Percentiles rank a stretch among this genome's conserved stretches.
These are phyloP conservation scores for Apis laboriosa DNA, from an alignment of 1,140 invertebrate genomes.

Conservation along the genomic window DNA sequence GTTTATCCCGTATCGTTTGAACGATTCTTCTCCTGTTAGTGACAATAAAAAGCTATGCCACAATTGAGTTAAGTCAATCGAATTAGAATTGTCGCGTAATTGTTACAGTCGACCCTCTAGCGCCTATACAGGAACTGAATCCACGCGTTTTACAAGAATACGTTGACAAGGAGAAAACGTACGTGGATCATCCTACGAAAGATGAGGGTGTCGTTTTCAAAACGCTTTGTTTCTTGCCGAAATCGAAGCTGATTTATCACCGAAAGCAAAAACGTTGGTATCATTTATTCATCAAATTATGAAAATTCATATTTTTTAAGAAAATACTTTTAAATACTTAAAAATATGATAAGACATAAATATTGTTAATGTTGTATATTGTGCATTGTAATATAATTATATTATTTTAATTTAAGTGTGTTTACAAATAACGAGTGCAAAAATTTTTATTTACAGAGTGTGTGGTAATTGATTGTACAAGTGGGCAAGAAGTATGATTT, in stretches of 20 bases:
- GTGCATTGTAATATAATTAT: no score
- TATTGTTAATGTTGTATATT: no score
- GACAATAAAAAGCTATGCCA: not conserved
- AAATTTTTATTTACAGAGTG: not conserved
- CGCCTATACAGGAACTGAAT: constrained; percentile 8
- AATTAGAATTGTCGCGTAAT: constrained; percentile 30
- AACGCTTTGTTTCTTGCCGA: not conserved
- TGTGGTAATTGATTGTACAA: no score
- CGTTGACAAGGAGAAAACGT: not conserved
- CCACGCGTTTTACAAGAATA: not conserved
- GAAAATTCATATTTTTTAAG: no score
- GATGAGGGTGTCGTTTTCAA: not conserved
- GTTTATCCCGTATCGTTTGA: not conserved
- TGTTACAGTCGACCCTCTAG: constrained; percentile 29
- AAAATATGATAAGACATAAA: not conserved
- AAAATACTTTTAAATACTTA: no score
- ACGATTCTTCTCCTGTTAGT: not conserved
- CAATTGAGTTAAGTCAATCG: constrained; percentile 40
- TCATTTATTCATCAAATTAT: no score
- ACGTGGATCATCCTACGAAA: not conserved
- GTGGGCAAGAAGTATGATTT: no score
- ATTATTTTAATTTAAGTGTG: no score
- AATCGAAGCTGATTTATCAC: not conserved
- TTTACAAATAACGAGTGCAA: no score
- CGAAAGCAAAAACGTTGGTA: not conserved